These are phyloP conservation scores for Channallabes apus DNA, from an alignment of 2,797 vertebrate species.

Conservation along the genomic window DNA sequence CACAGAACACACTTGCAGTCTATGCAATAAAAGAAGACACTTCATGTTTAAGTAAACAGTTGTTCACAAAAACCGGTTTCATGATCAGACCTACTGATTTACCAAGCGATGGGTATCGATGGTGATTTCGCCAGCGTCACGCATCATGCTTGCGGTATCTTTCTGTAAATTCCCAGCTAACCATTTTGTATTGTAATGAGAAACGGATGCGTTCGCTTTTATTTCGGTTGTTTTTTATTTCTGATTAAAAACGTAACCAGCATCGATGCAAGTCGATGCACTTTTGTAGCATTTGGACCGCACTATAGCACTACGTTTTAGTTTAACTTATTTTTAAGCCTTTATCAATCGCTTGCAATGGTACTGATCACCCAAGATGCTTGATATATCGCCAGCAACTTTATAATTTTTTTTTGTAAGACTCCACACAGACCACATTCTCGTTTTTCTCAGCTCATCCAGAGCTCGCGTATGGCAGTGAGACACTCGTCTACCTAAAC, in stretches of 20 bases:
- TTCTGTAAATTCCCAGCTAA: neutral
- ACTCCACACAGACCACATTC: neutral
- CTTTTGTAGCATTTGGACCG: no score
- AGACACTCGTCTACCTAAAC: neutral
- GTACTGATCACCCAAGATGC: neutral
- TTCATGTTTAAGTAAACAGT: neutral
- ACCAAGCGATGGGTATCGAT: neutral
- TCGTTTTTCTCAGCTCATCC: neutral
- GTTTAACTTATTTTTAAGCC: neutral
- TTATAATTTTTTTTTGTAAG: neutral
- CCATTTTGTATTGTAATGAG: neutral
- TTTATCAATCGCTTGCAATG: neutral
- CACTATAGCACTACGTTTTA: neutral
- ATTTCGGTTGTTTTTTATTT: neutral
- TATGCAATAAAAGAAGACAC: neutral
- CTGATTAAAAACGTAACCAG: neutral
- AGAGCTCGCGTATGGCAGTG: neutral
- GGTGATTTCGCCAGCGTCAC: neutral
- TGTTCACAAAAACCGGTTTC: neutral
- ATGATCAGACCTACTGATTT: neutral
- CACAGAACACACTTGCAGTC: neutral
- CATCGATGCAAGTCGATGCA: no score
- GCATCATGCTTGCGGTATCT: neutral
- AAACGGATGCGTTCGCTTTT: neutral
- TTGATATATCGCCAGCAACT: neutral